Percentiles rank a stretch among this genome's conserved stretches.
These are phyloP conservation scores for Arenicola marina DNA, from an alignment of 2,888 invertebrate species.

Conservation along the genomic window DNA sequence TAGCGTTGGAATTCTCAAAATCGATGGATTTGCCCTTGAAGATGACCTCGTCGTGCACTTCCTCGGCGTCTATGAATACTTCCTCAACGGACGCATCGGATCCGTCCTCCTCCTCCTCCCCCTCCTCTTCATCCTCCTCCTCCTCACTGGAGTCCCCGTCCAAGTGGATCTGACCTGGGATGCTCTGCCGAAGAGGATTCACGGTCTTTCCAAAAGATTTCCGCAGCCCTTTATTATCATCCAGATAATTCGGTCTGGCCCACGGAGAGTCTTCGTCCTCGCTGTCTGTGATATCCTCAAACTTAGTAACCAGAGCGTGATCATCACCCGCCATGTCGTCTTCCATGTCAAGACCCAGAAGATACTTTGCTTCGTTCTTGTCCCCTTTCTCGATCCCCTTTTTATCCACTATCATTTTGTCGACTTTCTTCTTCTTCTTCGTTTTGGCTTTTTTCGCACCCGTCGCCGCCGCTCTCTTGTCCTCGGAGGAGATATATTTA, in stretches of 20 bases:
- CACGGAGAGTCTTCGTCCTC: not conserved
- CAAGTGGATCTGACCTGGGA: slow-evolving; percentile 8
- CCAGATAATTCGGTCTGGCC: slow-evolving; percentile 14
- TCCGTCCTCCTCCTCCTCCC: slow-evolving; percentile 7
- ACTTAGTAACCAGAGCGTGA: too few relatives aligned
- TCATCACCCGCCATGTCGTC: too few relatives aligned
- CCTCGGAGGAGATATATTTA: too few relatives aligned
- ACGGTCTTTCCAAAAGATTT: not conserved
- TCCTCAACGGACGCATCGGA: too few relatives aligned
- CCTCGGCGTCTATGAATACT: too few relatives aligned
- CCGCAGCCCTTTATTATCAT: not conserved
- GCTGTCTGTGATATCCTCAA: too few relatives aligned
- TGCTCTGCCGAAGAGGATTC: not conserved
- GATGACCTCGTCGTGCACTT: slow-evolving; percentile 8
- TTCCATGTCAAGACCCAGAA: too few relatives aligned
- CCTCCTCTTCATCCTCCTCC: slow-evolving; percentile 11
- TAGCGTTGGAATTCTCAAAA: too few relatives aligned
- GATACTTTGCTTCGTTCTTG: too few relatives aligned
- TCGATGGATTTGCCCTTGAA: too few relatives aligned
- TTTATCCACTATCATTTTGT: not conserved
- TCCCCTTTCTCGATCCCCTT: too few relatives aligned
- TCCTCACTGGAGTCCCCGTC: too few relatives aligned
- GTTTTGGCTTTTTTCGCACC: not conserved
- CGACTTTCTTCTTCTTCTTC: not conserved
- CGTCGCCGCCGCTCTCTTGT: not conserved